Conservation (phyloP, 2,797 vertebrate species). For the Chloroceryle amazona region DNA sequence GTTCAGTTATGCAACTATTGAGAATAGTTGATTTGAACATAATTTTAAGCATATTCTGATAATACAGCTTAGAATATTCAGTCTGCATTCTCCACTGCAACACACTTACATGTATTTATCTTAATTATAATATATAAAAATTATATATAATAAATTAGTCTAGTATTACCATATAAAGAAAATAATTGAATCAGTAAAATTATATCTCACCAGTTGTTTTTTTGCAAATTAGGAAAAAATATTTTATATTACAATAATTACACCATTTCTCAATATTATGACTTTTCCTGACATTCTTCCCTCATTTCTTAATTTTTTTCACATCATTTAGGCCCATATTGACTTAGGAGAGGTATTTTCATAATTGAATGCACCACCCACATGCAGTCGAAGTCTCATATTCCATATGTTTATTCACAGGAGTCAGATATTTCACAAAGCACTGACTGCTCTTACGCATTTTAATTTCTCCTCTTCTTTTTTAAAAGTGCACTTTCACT, state of each 20-base stretch:
- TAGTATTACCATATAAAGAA: not conserved
- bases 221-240: not conserved
- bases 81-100: not conserved
- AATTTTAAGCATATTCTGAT: not conserved
- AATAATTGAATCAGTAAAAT: not conserved
- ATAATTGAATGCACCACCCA: not conserved
- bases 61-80: not conserved
- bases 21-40: not conserved
- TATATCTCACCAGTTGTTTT: not conserved
- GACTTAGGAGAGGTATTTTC: not conserved
- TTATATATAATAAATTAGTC: not conserved
- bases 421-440: not conserved
- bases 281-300: not conserved
- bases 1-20: not conserved
- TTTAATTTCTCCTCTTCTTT: not conserved
- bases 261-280: not conserved
- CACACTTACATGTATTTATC: not conserved
- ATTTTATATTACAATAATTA: not conserved
- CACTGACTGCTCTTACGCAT: not conserved
- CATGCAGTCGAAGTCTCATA: not conserved
- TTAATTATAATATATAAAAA: not conserved
- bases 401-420: not conserved
- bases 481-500: not conserved
- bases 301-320: not conserved
- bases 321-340: not conserved